Evolutionary conservation across 2,113 vertebrate species (phyloP).

Genomic region (Ginglymostoma cirratum): DNA sequence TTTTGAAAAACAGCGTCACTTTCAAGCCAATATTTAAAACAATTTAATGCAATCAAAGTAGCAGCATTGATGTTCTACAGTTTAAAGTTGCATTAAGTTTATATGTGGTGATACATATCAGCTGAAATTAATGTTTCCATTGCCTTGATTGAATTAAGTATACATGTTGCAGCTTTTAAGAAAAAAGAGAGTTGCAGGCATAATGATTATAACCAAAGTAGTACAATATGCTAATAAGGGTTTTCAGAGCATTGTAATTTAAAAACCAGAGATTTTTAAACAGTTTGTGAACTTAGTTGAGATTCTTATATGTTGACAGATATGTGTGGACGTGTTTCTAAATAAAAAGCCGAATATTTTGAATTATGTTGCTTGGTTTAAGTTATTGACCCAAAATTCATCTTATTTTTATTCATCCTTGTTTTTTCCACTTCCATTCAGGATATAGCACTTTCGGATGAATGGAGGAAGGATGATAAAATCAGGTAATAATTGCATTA

Average conservation of each 20-base stretch:
- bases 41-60: not conserved
- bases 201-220: not conserved
- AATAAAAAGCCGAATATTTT: not conserved
- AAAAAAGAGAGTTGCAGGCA: not conserved
- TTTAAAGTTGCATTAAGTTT: not conserved
- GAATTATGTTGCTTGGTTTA: not conserved
- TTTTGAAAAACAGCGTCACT: not conserved
- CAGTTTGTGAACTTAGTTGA: not conserved
- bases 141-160: not conserved
- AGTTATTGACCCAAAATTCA: not conserved
- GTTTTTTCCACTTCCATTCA: not conserved
- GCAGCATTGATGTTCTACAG: not conserved
- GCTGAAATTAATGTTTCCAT: not conserved
- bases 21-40: not conserved
- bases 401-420: not conserved
- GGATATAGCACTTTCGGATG: not conserved
- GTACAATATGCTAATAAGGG: not conserved
- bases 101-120: not conserved
- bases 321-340: not conserved
- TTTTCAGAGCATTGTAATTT: not conserved
- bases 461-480: not conserved
- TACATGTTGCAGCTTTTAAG: not conserved
- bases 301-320: not conserved
- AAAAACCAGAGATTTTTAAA: not conserved
- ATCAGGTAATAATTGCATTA: conserved; percentile 10